Conservation (phyloP, 2,797 vertebrate genomes). For the Hydrolagus colliei region DNA sequence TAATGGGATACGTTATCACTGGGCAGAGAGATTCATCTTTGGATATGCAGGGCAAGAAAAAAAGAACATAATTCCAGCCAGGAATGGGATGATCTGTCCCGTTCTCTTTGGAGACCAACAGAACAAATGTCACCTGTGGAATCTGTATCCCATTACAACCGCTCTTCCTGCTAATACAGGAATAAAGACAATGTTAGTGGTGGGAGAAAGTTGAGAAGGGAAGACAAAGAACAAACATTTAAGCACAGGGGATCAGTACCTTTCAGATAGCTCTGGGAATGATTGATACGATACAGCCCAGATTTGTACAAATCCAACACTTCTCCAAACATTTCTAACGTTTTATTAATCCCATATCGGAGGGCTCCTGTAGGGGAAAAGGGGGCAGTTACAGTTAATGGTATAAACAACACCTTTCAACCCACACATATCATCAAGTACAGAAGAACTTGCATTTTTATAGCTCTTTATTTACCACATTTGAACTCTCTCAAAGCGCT, state of each 20-base stretch:
- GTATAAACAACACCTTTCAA: not conserved
- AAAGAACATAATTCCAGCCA: too few species aligned
- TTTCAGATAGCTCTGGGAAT: constrained; percentile 58
- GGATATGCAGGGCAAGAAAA: too few species aligned
- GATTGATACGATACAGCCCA: constrained; percentile 70
- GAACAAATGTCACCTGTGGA: too few species aligned
- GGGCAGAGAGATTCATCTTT: too few species aligned
- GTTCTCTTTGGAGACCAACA: too few species aligned
- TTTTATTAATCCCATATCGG: constrained; percentile 70
- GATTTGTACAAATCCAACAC: constrained; percentile 77
- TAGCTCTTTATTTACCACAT: too few species aligned
- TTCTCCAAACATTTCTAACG: constrained; percentile 71
- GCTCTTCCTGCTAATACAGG: not conserved
- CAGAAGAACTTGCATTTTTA: too few species aligned
- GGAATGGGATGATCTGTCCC: too few species aligned
- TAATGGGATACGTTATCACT: too few species aligned
- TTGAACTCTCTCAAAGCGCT: too few species aligned
- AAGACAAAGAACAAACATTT: constrained; percentile 35
- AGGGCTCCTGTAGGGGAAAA: constrained; percentile 64
- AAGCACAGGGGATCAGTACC: constrained; percentile 49
- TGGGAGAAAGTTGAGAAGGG: constrained; percentile 22
- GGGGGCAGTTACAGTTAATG: not conserved
- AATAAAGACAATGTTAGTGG: constrained; percentile 29
- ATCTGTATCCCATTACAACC: too few species aligned
- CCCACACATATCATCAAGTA: too few species aligned